Conservation (phyloP, 2,113 vertebrate species). For the Pelvicachromis taeniatus region DNA sequence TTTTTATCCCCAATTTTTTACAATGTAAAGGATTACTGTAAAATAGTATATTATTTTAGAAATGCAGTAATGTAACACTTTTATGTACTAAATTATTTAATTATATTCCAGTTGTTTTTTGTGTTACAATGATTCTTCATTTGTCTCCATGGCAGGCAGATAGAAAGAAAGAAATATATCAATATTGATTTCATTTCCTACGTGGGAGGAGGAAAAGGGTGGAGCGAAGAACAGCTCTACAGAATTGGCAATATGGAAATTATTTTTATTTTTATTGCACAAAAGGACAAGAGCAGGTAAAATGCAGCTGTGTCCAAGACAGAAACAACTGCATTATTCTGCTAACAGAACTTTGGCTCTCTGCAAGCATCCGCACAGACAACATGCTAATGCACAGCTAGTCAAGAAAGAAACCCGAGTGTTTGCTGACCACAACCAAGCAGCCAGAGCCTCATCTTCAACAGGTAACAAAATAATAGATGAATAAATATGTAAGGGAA, state of each 20-base stretch:
- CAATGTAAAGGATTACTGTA: fast-evolving
- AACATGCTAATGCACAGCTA: background rate
- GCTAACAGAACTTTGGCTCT: fast-evolving
- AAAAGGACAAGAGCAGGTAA: background rate
- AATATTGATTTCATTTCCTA: background rate
- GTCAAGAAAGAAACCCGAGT: background rate
- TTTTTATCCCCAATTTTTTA: background rate
- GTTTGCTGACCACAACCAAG: background rate
- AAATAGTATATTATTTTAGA: background rate
- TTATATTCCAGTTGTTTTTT: background rate
- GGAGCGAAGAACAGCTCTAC: background rate
- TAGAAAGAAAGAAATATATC: background rate
- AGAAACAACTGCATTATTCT: background rate
- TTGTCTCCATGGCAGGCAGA: background rate
- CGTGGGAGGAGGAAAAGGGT: fast-evolving
- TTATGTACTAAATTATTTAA: too few relatives aligned
- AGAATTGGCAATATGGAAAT: background rate
- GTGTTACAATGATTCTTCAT: background rate
- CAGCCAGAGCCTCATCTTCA: background rate
- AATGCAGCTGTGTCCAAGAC: background rate
- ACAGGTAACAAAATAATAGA: background rate
- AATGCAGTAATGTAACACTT: background rate
- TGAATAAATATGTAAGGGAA: background rate
- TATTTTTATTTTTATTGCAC: background rate
- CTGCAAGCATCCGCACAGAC: background rate